Conservation (phyloP, 2,113 vertebrate species). For the Siphamia tubifer region DNA sequence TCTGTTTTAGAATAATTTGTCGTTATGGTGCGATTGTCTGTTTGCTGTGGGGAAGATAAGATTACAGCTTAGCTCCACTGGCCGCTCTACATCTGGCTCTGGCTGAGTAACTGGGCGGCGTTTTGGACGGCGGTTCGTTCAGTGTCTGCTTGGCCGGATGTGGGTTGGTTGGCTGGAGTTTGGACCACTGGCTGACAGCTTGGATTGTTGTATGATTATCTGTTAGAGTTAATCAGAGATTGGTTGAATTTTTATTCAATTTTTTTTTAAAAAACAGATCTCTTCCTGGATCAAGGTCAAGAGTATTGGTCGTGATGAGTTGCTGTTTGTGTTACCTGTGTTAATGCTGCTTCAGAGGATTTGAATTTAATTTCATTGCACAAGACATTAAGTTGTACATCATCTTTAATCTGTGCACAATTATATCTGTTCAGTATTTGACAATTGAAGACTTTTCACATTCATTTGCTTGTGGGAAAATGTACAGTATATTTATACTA, state of each 20-base stretch:
- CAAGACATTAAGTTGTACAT: too few relatives aligned
- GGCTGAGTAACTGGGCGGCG: background rate
- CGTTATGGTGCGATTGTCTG: background rate
- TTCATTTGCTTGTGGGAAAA: too few relatives aligned
- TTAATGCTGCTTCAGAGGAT: too few relatives aligned
- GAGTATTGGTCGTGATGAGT: too few relatives aligned
- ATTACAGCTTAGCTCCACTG: background rate
- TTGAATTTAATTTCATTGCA: too few relatives aligned
- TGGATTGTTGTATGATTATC: background rate
- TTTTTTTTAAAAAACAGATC: background rate
- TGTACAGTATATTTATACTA: too few relatives aligned
- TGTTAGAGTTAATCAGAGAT: background rate
- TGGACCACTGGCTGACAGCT: background rate
- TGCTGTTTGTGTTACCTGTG: too few relatives aligned
- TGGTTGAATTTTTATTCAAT: background rate
- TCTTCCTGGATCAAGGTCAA: too few relatives aligned
- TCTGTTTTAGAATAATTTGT: background rate
- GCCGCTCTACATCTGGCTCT: background rate
- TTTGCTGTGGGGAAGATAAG: background rate
- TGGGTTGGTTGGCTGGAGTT: background rate
- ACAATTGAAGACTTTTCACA: too few relatives aligned
- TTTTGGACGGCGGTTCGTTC: background rate
- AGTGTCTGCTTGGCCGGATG: background rate
- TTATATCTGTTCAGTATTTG: too few relatives aligned
- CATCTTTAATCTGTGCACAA: too few relatives aligned